A percentile compares a stretch with the other conserved stretches of the same genome.
These are phyloP conservation scores for Mormyrus lacerda DNA, from an alignment of 2,113 vertebrate genomes.

Conservation along the genomic window DNA sequence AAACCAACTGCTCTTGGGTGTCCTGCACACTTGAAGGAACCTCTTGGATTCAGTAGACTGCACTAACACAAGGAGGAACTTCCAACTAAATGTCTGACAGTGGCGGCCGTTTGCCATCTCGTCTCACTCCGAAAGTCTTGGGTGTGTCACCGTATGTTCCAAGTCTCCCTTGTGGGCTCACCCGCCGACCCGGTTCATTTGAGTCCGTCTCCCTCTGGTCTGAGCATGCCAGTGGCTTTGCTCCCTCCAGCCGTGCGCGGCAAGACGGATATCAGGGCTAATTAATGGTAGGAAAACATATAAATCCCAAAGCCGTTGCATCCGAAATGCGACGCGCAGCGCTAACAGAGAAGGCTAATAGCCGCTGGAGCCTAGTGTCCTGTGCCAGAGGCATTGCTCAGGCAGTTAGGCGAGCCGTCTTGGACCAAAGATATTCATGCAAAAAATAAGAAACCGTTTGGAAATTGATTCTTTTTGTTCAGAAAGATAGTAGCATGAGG, in stretches of 20 bases:
- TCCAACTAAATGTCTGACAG: conserved; percentile 10
- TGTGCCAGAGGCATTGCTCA: conserved; percentile 22
- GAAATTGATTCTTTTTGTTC: conserved; percentile 32
- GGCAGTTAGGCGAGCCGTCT: conserved; percentile 6
- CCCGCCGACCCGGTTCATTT: conserved; percentile 28
- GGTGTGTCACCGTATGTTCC: conserved; percentile 7
- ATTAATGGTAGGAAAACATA: conserved; percentile 37
- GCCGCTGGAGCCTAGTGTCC: conserved; percentile 29
- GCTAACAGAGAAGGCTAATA: conserved; percentile 41
- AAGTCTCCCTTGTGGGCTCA: conserved; percentile 28
- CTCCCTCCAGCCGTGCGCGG: conserved; percentile 18
- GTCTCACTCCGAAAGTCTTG: background rate
- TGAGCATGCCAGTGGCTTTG: conserved; percentile 26
- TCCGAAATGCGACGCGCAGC: conserved; percentile 28
- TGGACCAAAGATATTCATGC: conserved; percentile 37
- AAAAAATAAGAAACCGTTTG: conserved; percentile 32
- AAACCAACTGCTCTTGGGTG: background rate
- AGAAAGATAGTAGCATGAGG: conserved; percentile 32
- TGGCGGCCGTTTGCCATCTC: conserved; percentile 3
- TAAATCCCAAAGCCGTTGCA: conserved; percentile 26
- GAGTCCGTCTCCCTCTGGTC: conserved; percentile 12
- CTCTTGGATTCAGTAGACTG: background rate
- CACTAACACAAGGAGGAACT: background rate
- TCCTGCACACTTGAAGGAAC: background rate
- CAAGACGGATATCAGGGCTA: conserved; percentile 39